These are phyloP conservation scores for Limonius californicus DNA, from an alignment of 1,140 invertebrate species.

Conservation along the genomic window DNA sequence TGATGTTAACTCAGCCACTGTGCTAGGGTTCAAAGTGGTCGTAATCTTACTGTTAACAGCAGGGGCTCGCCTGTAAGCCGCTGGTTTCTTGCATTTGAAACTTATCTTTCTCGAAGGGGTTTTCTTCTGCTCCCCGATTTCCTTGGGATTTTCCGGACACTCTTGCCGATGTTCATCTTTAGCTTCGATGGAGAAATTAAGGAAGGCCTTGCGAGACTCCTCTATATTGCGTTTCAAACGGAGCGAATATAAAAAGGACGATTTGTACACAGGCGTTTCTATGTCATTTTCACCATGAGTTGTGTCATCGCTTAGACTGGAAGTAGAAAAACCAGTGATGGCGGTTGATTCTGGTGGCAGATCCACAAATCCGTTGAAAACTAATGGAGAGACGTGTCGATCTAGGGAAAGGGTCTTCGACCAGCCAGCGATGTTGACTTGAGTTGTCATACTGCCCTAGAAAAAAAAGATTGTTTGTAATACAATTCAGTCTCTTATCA, in stretches of 20 bases:
- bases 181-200: slow-evolving; percentile 17
- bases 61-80: slow-evolving; percentile 13
- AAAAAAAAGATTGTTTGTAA: slow-evolving; percentile 9
- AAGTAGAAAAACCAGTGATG: neutral
- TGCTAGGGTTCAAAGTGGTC: slow-evolving; percentile 50
- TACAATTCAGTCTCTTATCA: neutral
- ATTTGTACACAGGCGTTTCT: neutral
- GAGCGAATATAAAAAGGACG: slow-evolving; percentile 31
- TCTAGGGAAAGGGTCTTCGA: slow-evolving; percentile 27
- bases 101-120: slow-evolving; percentile 37
- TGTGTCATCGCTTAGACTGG: slow-evolving; percentile 11
- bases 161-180: neutral
- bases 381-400: slow-evolving; percentile 12
- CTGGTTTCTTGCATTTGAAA: slow-evolving; percentile 40
- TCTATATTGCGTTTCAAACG: slow-evolving; percentile 27
- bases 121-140: slow-evolving; percentile 16
- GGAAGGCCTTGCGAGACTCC: slow-evolving; percentile 32
- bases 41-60: neutral
- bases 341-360: neutral
- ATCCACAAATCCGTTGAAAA: slow-evolving; percentile 17
- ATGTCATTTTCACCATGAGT: neutral
- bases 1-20: slow-evolving; percentile 53
- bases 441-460: slow-evolving; percentile 27
- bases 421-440: slow-evolving; percentile 30
- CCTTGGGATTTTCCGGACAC: neutral